Percentiles rank a stretch among this genome's conserved stretches.
These are phyloP conservation scores for Ridgeia piscesae DNA, from an alignment of 1,140 invertebrate species.

Conservation along the genomic window DNA sequence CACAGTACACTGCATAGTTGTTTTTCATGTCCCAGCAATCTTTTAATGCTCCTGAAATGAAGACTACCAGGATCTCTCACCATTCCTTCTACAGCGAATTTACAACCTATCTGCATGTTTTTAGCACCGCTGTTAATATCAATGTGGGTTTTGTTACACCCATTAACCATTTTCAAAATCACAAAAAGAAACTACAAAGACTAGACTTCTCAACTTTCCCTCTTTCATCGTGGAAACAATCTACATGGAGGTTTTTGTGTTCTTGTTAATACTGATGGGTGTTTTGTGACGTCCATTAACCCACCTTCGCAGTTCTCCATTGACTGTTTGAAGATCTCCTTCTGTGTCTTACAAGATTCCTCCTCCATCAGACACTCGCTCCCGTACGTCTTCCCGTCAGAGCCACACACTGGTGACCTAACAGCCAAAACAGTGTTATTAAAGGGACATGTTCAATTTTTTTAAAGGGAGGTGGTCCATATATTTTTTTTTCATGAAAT, in stretches of 20 bases:
- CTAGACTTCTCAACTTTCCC: not conserved
- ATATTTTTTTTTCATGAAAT: not conserved
- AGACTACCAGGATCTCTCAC: too few species aligned
- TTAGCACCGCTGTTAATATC: too few species aligned
- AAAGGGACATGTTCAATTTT: too few species aligned
- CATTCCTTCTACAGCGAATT: too few species aligned
- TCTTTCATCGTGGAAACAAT: not conserved
- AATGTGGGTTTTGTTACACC: too few species aligned
- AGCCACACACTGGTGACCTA: conserved; percentile 61
- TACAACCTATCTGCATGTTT: too few species aligned
- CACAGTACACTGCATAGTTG: not conserved
- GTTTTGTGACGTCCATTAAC: not conserved
- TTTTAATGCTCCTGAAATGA: not conserved
- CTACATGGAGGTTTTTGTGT: not conserved
- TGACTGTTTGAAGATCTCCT: conserved; percentile 65
- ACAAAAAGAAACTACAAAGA: not conserved
- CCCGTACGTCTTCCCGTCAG: conserved; percentile 34
- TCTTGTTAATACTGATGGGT: too few species aligned
- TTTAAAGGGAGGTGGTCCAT: too few species aligned
- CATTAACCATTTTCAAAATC: too few species aligned
- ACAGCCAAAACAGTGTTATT: conserved; percentile 37
- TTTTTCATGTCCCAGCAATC: not conserved
- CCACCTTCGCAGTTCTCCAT: conserved; percentile 28
- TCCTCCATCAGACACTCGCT: conserved; percentile 33
- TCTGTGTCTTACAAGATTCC: conserved; percentile 66